Evolutionary conservation across 1,140 invertebrate species (phyloP).

Genomic region (Drosophila grimshawi): DNA sequence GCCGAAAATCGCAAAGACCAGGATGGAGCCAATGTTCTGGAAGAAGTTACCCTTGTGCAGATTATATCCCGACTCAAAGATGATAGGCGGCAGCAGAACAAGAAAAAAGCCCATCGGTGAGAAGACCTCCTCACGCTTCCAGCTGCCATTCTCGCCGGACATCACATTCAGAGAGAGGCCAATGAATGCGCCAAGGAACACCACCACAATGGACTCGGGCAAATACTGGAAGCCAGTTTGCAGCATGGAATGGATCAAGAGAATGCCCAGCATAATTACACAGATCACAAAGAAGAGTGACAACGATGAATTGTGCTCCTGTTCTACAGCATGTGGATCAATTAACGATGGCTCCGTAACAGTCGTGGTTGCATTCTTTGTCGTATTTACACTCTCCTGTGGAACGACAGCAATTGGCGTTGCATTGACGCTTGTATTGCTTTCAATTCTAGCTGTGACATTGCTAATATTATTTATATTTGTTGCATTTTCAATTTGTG

Average conservation of each 20-base stretch:
- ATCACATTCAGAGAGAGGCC: constrained; percentile 96
- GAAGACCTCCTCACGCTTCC: constrained; percentile 98
- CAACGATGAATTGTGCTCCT: constrained; percentile 98
- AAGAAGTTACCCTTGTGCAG: constrained; percentile 99
- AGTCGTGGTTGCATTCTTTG: constrained; percentile 51
- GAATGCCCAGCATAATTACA: constrained; percentile 95
- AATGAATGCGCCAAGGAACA: constrained; percentile 96
- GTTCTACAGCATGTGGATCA: constrained; percentile 94
- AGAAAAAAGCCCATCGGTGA: constrained; percentile 99
- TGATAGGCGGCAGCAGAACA: constrained; percentile 98
- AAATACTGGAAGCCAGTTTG: constrained; percentile 98
- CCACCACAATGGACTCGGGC: constrained; percentile 98
- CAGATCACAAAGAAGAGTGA: constrained; percentile 98
- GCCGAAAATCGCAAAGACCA: constrained; percentile 98
- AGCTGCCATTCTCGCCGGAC: constrained; percentile 95
- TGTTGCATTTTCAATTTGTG: neutral
- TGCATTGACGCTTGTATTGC: neutral
- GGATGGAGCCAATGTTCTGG: constrained; percentile 97
- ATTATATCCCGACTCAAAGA: constrained; percentile 99
- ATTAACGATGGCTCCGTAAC: constrained; percentile 76
- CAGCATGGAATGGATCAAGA: constrained; percentile 97
- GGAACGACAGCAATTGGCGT: neutral
- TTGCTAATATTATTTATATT: constrained; percentile 9
- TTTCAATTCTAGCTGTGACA: neutral
- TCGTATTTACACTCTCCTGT: constrained; percentile 4